These are phyloP conservation scores for Teleopsis dalmanni DNA, from an alignment of 1,140 invertebrate species.

Conservation along the genomic window DNA sequence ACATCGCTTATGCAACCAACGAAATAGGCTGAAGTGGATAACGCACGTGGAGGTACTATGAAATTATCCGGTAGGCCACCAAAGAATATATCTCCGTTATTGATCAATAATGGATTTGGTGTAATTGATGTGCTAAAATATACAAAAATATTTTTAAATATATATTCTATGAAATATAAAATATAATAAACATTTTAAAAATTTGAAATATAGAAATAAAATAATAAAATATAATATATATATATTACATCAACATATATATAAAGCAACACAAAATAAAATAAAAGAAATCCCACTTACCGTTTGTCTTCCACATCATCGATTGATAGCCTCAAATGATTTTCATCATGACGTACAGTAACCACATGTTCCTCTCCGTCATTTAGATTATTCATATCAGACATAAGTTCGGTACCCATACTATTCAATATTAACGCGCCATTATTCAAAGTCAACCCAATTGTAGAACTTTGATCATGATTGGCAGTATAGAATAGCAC, in stretches of 20 bases:
- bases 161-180: no score
- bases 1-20: conserved; percentile 82
- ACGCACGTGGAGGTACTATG: conserved; percentile 31
- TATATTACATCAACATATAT: no score
- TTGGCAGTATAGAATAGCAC: conserved; percentile 69
- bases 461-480: conserved; percentile 53
- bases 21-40: conserved; percentile 52
- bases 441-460: conserved; percentile 60
- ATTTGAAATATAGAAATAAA: neutral
- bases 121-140: conserved; percentile 23
- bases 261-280: no score
- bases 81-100: conserved; percentile 67
- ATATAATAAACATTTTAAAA: no score
- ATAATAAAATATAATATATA: neutral
- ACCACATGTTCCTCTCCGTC: conserved; percentile 92
- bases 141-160: conserved; percentile 1
- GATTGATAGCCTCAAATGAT: conserved; percentile 63
- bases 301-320: conserved; percentile 69
- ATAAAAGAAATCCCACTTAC: conserved; percentile 47
- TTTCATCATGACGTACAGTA: conserved; percentile 64
- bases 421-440: conserved; percentile 65
- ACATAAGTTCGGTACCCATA: conserved; percentile 54
- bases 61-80: conserved; percentile 69
- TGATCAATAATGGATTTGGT: conserved; percentile 53
- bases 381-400: conserved; percentile 61